Evolutionary conservation across 2,888 invertebrate genomes (phyloP).

Genomic region (Scaptomyza parva): DNA sequence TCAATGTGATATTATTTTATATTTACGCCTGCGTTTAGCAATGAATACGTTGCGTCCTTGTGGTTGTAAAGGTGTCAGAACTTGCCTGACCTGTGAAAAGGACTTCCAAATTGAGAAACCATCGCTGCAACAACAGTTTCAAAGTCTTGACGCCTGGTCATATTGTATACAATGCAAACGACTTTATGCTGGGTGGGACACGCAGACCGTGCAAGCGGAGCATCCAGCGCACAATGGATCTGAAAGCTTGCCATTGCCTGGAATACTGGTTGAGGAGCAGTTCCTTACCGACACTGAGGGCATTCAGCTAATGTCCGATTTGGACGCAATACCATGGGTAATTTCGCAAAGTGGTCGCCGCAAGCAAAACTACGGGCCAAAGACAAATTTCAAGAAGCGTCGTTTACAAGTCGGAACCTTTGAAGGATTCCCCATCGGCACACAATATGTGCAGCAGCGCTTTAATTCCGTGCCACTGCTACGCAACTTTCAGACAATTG

Average conservation of each 20-base stretch:
- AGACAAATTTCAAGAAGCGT: constrained; percentile 98
- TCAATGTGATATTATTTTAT: neutral
- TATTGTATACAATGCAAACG: constrained; percentile 91
- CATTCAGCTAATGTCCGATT: constrained; percentile 87
- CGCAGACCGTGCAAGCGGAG: constrained; percentile 86
- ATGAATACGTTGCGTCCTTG: constrained; percentile 87
- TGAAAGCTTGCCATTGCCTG: constrained; percentile 85
- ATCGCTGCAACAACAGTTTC: constrained; percentile 76
- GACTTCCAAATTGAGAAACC: constrained; percentile 86
- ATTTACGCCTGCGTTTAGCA: neutral
- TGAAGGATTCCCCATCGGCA: constrained; percentile 93
- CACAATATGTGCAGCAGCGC: constrained; percentile 91
- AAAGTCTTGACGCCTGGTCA: constrained; percentile 88
- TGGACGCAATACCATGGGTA: constrained; percentile 94
- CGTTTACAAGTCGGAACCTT: constrained; percentile 93
- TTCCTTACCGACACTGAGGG: constrained; percentile 92
- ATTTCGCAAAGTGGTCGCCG: constrained; percentile 97
- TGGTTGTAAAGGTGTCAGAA: constrained; percentile 95
- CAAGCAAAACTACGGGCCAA: constrained; percentile 99
- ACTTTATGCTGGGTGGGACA: constrained; percentile 91
- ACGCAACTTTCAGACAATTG: constrained; percentile 92
- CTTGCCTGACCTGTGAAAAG: constrained; percentile 94
- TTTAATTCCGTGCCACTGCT: constrained; percentile 88
- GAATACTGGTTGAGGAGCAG: constrained; percentile 89
- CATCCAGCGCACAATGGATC: constrained; percentile 88